Conservation (phyloP, 2,888 invertebrate genomes). For the Amblyjoppa fuscipennis region DNA sequence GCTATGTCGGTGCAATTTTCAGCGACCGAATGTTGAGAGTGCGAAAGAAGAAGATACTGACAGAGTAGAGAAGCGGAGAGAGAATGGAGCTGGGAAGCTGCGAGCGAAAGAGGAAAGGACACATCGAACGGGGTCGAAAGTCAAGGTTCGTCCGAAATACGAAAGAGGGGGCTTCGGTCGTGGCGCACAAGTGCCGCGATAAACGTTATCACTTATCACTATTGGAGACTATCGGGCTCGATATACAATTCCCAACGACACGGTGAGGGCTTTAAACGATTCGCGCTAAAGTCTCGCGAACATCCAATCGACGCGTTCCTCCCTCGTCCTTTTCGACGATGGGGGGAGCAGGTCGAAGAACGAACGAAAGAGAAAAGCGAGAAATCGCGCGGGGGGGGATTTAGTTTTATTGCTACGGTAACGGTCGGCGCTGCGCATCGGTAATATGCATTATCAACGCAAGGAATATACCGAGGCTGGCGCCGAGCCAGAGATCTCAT, state of each 20-base stretch:
- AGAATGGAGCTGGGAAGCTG: slow-evolving; percentile 17
- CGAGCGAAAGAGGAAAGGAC: slow-evolving; percentile 26
- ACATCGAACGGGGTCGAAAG: slow-evolving; percentile 22
- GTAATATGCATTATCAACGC: slow-evolving; percentile 75
- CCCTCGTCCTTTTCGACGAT: slow-evolving; percentile 25
- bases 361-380: slow-evolving; percentile 63
- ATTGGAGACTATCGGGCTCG: slow-evolving; percentile 49
- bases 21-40: slow-evolving; percentile 25
- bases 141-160: slow-evolving; percentile 20
- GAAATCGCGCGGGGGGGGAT: slow-evolving; percentile 61
- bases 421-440: slow-evolving; percentile 67
- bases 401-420: slow-evolving; percentile 72
- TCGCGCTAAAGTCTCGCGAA: slow-evolving; percentile 60
- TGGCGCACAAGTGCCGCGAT: slow-evolving; percentile 66
- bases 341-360: background rate
- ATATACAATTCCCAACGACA: slow-evolving; percentile 50
- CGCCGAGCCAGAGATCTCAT: slow-evolving; percentile 70
- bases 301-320: slow-evolving; percentile 35
- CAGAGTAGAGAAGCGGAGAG: background rate
- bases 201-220: slow-evolving; percentile 66
- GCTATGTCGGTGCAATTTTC: slow-evolving; percentile 19
- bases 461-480: slow-evolving; percentile 68
- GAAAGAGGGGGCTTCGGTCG: slow-evolving; percentile 22
- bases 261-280: slow-evolving; percentile 58
- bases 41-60: background rate